A percentile compares a stretch with the other conserved stretches of the same genome.
phyloP scores from a whole-genome alignment of 2,888 invertebrate genomes.

The Coecobrya sp. region DNA sequence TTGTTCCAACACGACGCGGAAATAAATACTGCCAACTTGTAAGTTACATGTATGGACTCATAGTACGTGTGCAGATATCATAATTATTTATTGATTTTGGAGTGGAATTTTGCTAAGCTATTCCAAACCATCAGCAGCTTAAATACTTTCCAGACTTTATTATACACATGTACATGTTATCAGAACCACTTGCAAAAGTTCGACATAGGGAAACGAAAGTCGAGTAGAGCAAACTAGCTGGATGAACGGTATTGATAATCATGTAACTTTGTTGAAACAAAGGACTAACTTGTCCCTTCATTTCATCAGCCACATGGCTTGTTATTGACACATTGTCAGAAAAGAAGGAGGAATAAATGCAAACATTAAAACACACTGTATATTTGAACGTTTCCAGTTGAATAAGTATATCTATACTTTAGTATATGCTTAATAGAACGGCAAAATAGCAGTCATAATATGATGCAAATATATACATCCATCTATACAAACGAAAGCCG shows the following conservation, averaged over 20 bases:
- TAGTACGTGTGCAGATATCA: constrained; percentile 17
- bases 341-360: not conserved
- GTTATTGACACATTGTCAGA: constrained; percentile 31
- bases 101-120: not conserved
- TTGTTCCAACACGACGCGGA: not conserved
- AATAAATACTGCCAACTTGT: not conserved
- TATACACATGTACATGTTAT: not conserved
- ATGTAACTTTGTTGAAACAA: not conserved
- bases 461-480: not conserved
- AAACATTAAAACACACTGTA: not conserved
- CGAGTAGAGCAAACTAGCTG: not conserved
- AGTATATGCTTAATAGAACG: not conserved
- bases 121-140: not conserved
- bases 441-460: not conserved
- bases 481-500: not conserved
- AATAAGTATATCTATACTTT: no score
- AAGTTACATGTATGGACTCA: not conserved
- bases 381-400: not conserved
- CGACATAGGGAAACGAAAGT: not conserved
- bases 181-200: not conserved
- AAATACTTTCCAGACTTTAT: constrained; percentile 1
- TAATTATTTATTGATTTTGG: constrained; percentile 52
- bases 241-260: not conserved
- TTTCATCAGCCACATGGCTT: not conserved
- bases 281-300: constrained; percentile 9